phyloP scores from a whole-genome alignment of 1,140 invertebrate genomes.

The Drosophila pseudoobscura region DNA sequence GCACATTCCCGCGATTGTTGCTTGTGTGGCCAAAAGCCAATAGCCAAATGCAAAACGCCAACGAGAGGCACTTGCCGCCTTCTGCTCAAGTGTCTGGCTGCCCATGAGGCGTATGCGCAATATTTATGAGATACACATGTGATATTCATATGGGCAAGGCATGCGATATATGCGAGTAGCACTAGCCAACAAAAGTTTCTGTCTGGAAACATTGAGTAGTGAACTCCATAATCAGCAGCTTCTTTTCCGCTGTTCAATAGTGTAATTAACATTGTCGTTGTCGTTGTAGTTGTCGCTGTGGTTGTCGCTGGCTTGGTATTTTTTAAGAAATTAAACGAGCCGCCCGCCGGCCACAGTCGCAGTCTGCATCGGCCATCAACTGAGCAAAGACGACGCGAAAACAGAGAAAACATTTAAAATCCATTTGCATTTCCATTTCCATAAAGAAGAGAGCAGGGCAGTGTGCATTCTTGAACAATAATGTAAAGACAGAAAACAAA shows the following conservation, averaged over 20 bases:
- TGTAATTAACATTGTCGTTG: slow-evolving; percentile 66
- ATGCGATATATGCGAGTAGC: slow-evolving; percentile 17
- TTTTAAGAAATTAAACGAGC: slow-evolving; percentile 48
- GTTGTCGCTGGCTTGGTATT: slow-evolving; percentile 13
- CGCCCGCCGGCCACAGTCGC: slow-evolving; percentile 20
- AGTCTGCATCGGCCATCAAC: slow-evolving; percentile 63
- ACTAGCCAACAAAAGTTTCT: slow-evolving; percentile 34
- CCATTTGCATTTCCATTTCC: slow-evolving; percentile 30
- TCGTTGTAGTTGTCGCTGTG: slow-evolving; percentile 7
- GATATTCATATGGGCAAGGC: slow-evolving; percentile 58
- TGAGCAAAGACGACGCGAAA: slow-evolving; percentile 59
- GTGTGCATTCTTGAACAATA: slow-evolving; percentile 10
- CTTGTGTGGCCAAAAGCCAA: slow-evolving; percentile 44
- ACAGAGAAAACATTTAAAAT: slow-evolving; percentile 54
- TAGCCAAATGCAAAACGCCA: background rate
- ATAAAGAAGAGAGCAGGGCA: background rate
- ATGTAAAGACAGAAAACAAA: slow-evolving; percentile 20
- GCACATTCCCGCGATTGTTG: slow-evolving; percentile 53
- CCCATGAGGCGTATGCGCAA: slow-evolving; percentile 67
- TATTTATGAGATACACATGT: slow-evolving; percentile 64
- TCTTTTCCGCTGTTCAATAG: slow-evolving; percentile 35
- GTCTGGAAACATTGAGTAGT: background rate
- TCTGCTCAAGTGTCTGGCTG: slow-evolving; percentile 17
- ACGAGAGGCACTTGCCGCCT: slow-evolving; percentile 21
- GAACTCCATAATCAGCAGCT: slow-evolving; percentile 3